A percentile compares a stretch with the other conserved stretches of the same genome.
Evolutionary conservation across 2,797 vertebrate species (phyloP).

Genomic region (Sandelia bainsii): DNA sequence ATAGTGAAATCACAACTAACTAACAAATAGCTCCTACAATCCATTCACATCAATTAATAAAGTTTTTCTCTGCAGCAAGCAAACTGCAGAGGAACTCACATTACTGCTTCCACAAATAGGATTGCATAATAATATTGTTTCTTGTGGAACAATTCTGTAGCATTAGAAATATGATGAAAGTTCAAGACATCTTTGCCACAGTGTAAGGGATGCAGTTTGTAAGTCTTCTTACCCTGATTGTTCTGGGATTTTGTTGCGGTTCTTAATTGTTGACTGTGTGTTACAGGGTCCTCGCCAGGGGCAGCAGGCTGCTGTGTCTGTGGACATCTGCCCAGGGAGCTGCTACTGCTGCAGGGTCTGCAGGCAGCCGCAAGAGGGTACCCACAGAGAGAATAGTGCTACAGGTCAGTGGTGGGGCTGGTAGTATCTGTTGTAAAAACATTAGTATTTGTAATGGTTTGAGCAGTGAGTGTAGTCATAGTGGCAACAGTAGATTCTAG

Average conservation of each 20-base stretch:
- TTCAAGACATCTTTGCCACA: background rate
- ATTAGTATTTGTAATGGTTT: background rate
- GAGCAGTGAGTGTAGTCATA: background rate
- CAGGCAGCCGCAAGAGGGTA: slow-evolving; percentile 82
- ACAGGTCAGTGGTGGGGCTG: slow-evolving; percentile 83
- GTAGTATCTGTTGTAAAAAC: background rate
- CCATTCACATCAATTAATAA: background rate
- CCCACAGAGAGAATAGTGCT: slow-evolving; percentile 89
- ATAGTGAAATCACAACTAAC: too few species aligned
- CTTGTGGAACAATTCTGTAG: background rate
- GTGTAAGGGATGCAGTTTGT: background rate
- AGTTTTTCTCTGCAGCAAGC: background rate
- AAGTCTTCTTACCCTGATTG: background rate
- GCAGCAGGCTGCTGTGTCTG: slow-evolving; percentile 91
- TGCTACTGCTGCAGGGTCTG: slow-evolving; percentile 63
- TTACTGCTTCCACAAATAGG: background rate
- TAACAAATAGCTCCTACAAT: too few species aligned
- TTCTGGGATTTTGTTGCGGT: slow-evolving; percentile 1
- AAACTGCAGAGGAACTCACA: background rate
- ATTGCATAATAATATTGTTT: background rate
- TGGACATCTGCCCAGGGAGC: slow-evolving; percentile 87
- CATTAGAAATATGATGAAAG: background rate
- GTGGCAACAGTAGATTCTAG: background rate
- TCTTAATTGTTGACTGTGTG: slow-evolving; percentile 30
- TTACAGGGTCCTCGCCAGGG: slow-evolving; percentile 88